Evolutionary conservation across 1,140 invertebrate genomes (phyloP).

Genomic region (Samia ricini): DNA sequence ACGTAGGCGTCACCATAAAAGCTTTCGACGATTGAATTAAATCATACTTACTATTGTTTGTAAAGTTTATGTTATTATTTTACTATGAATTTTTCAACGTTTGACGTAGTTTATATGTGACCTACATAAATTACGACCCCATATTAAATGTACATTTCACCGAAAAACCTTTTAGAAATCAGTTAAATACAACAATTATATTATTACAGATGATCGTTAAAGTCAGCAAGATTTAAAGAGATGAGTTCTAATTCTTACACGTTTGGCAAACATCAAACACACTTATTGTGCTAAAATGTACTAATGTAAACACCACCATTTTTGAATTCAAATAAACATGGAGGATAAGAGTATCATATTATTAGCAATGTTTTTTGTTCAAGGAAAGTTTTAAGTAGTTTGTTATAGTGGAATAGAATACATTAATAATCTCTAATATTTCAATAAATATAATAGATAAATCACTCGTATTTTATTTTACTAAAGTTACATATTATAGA

Average conservation of each 20-base stretch:
- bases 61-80: background rate
- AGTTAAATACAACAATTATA: background rate
- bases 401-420: too few species aligned
- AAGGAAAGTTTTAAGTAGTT: too few species aligned
- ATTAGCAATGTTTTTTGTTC: too few species aligned
- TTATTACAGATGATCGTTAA: background rate
- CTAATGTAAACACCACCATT: background rate
- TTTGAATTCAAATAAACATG: background rate
- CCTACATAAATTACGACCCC: constrained; percentile 9
- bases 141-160: background rate
- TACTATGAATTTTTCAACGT: background rate
- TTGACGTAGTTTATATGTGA: background rate
- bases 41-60: background rate
- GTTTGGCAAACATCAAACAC: background rate
- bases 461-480: background rate
- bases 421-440: too few species aligned
- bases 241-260: background rate
- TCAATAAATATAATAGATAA: too few species aligned
- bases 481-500: background rate
- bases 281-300: background rate
- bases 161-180: background rate
- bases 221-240: background rate
- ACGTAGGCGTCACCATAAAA: constrained; percentile 8
- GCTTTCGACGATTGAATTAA: constrained; percentile 10
- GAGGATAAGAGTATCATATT: background rate